Evolutionary conservation across 2,888 invertebrate species (phyloP).

Genomic region (Labia minor): DNA sequence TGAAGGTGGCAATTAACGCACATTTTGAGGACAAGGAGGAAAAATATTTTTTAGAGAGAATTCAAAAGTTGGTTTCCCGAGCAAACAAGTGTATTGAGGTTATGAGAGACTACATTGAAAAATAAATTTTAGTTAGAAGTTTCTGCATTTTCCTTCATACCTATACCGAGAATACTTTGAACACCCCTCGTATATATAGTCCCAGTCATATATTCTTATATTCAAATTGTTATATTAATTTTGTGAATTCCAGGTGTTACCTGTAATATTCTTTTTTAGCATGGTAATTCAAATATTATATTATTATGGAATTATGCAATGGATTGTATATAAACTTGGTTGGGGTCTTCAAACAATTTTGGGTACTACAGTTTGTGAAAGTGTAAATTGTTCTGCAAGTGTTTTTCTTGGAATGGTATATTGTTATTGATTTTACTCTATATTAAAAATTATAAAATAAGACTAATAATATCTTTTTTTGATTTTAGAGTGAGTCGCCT

Average conservation of each 20-base stretch:
- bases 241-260: slow-evolving; percentile 71
- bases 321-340: slow-evolving; percentile 69
- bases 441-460: slow-evolving; percentile 15
- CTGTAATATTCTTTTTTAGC: slow-evolving; percentile 89
- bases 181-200: too few relatives aligned
- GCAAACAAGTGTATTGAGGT: too few relatives aligned
- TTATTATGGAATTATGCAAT: slow-evolving; percentile 80
- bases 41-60: too few relatives aligned
- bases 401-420: slow-evolving; percentile 86
- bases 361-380: slow-evolving; percentile 89
- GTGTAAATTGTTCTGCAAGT: slow-evolving; percentile 83
- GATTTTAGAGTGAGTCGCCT: slow-evolving; percentile 73
- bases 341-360: slow-evolving; percentile 58
- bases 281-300: slow-evolving; percentile 82
- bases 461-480: slow-evolving; percentile 23
- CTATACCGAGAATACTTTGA: too few relatives aligned
- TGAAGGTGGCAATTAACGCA: too few relatives aligned
- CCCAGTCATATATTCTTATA: too few relatives aligned
- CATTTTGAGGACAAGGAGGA: too few relatives aligned
- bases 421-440: slow-evolving; percentile 18
- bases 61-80: too few relatives aligned
- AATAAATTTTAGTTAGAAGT: too few relatives aligned
- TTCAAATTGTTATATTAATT: too few relatives aligned
- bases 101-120: too few relatives aligned
- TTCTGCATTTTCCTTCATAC: too few relatives aligned